Evolutionary conservation across 2,797 vertebrate species (phyloP).

Genomic region (Euphonia xanthogaster): DNA sequence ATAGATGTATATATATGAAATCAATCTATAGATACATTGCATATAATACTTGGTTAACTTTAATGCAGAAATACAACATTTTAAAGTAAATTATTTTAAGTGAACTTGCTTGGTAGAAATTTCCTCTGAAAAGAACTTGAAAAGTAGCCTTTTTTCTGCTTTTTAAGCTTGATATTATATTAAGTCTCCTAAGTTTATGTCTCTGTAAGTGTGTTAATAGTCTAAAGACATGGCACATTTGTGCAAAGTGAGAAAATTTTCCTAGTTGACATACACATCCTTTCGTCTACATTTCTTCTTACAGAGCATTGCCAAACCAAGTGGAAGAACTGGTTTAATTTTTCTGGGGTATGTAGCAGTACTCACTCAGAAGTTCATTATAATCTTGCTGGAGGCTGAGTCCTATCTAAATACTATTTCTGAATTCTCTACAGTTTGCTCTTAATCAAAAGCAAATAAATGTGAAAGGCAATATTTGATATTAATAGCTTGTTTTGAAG

Average conservation of each 20-base stretch:
- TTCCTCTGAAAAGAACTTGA: not conserved
- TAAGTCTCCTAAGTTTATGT: not conserved
- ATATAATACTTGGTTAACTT: not conserved
- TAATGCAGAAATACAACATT: not conserved
- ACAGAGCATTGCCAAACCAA: not conserved
- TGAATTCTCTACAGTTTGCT: not conserved
- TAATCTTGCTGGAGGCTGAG: not conserved
- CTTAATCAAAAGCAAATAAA: not conserved
- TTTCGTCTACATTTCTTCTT: not conserved
- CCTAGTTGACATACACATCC: not conserved
- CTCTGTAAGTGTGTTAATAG: rapidly evolving
- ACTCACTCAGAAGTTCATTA: not conserved
- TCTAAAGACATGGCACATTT: not conserved
- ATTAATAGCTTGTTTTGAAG: not conserved
- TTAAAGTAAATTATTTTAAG: not conserved
- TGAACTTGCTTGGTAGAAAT: not conserved
- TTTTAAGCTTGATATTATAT: not conserved
- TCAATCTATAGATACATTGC: not conserved
- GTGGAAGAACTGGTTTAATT: not conserved
- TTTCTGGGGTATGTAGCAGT: not conserved
- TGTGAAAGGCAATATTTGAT: not conserved
- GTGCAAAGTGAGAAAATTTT: not conserved
- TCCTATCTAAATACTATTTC: not conserved
- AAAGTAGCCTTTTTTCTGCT: not conserved
- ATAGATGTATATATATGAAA: not conserved